Evolutionary conservation across 2,113 vertebrate genomes (phyloP), one percentile per base, ranked within the genome.

Genomic region (Condylura cristata): DNA sequence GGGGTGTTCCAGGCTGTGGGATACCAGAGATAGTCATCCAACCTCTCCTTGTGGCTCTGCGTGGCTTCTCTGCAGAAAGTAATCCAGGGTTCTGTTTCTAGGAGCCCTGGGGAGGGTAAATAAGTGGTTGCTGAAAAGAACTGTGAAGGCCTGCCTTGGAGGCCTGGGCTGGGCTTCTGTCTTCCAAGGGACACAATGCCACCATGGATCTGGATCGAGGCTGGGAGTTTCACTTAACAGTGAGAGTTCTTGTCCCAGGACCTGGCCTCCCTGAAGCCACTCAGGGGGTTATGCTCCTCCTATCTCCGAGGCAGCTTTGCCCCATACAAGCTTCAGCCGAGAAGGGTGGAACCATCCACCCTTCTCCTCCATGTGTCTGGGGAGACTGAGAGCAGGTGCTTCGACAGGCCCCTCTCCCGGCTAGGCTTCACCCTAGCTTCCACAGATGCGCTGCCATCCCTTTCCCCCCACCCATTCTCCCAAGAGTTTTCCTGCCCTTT

Each of bases 401-500:
- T 41, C 8, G 76, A 12, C 34, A 16, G 78, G 13, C 71, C 68
- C 65, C 44, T 22, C 14, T n/a, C 51, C 46, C 39, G 5, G 32
- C 66, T 17, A 17, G 51, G 58, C 44, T 39, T 60, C 72, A 53
- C 30, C 28, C 10, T 0, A 41, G 18, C 34, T 37, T 78, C 48
- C 10, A 28, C 12, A 0, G 79, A 65, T 6, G 78, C 74, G 41
- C 37, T 41, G 24, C 34, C 32, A 1, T 3, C 51, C 4, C 46
- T 18, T 32, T 60, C 4, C 46, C 46, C 5, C 32, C n/a, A n/a
- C 46, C 20, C 12, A 1, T n/a, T 63, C 61, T 81, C 82, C 56
- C 82, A 70, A 68, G 91, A 76, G 82, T 60, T 30, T 82, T 34
- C 30, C 60, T 61, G 72, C 63, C 70, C 79, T 91, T 89, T 83